Evolutionary conservation across 2,797 vertebrate species (phyloP).

Genomic region (Rousettus madagascariensis): DNA sequence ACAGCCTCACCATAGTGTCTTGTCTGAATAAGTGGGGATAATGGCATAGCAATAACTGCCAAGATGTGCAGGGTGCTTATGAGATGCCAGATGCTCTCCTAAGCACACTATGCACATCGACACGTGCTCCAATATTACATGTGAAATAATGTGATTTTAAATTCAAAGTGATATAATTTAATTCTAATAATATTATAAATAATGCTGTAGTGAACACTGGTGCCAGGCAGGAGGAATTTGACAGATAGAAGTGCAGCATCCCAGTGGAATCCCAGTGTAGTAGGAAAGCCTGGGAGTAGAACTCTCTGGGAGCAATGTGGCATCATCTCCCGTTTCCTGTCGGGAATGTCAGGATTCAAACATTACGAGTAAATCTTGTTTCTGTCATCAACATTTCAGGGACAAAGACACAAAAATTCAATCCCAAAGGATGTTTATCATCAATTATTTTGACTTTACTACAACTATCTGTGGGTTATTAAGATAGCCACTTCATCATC

Average conservation of each 20-base stretch:
- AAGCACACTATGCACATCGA: background rate
- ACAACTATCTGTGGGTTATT: conserved; percentile 58
- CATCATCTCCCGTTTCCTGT: background rate
- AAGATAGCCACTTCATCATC: conserved; percentile 69
- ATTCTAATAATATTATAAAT: background rate
- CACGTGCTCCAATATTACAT: background rate
- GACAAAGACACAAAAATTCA: conserved; percentile 39
- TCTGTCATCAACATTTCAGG: conserved; percentile 50
- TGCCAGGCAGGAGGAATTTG: background rate
- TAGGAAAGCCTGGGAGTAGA: background rate
- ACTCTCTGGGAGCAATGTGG: background rate
- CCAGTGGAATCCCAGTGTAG: background rate
- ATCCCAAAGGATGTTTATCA: conserved; percentile 58
- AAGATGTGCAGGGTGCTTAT: accelerated
- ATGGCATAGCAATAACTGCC: accelerated
- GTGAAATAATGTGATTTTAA: background rate
- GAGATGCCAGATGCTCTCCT: background rate
- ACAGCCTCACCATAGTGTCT: background rate
- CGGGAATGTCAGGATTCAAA: background rate
- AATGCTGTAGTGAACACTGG: background rate
- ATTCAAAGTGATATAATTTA: background rate
- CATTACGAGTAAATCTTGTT: background rate
- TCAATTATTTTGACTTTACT: conserved; percentile 66
- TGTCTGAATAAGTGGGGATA: background rate
- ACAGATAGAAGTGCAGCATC: background rate